phyloP scores from a whole-genome alignment of 2,888 invertebrate genomes.

The Epirrita christyi region DNA sequence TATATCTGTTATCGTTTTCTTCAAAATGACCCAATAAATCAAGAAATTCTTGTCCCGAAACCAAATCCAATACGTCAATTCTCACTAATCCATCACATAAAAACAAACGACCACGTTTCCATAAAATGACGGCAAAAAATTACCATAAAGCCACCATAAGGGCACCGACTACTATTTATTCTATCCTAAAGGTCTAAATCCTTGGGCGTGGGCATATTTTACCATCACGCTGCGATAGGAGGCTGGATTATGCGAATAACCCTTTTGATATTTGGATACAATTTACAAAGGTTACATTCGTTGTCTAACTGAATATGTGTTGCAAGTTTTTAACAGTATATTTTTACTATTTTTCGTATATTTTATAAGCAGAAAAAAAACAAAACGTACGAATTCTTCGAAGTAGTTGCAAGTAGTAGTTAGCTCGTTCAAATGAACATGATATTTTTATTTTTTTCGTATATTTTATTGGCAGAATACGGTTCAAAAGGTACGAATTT shows the following conservation, averaged over 20 bases:
- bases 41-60: constrained; percentile 28
- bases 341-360: no score
- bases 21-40: constrained; percentile 19
- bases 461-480: no score
- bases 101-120: constrained; percentile 57
- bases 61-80: constrained; percentile 32
- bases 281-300: constrained; percentile 44
- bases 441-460: no score
- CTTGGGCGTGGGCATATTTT: constrained; percentile 61
- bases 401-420: no score
- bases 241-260: constrained; percentile 56
- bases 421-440: no score
- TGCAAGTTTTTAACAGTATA: no score
- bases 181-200: constrained; percentile 43
- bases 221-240: constrained; percentile 54
- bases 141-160: constrained; percentile 55
- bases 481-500: no score
- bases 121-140: constrained; percentile 49
- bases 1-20: constrained; percentile 12
- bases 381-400: no score
- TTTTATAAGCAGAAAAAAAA: no score
- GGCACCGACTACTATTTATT: constrained; percentile 22
- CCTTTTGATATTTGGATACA: constrained; percentile 49
- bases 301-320: constrained; percentile 35
- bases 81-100: constrained; percentile 59